Percentiles rank a stretch among this genome's conserved stretches.
Evolutionary conservation across 2,113 vertebrate species (phyloP).

Genomic region (Phoxinus phoxinus): DNA sequence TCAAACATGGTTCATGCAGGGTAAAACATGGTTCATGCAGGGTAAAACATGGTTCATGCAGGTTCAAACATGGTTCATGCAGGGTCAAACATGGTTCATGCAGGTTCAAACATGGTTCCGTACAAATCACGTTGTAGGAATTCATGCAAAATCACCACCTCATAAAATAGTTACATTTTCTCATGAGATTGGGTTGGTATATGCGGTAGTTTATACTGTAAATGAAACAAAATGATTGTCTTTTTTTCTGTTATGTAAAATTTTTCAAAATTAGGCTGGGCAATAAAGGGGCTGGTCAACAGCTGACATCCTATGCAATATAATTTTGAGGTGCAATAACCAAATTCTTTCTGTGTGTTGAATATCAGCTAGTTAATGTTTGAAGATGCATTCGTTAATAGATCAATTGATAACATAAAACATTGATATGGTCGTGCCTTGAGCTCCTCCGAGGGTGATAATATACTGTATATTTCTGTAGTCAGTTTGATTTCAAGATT

Average conservation of each 20-base stretch:
- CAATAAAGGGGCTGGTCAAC: slow-evolving; percentile 74
- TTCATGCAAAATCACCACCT: background rate
- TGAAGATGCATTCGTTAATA: background rate
- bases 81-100: too few relatives aligned
- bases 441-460: background rate
- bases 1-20: too few relatives aligned
- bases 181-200: background rate
- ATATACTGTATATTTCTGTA: background rate
- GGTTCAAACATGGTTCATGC: too few relatives aligned
- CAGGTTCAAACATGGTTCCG: too few relatives aligned
- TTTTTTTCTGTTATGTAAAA: slow-evolving; percentile 26
- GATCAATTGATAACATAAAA: slow-evolving; percentile 29
- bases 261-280: slow-evolving; percentile 72
- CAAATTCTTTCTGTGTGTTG: slow-evolving; percentile 56
- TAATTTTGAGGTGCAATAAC: slow-evolving; percentile 76
- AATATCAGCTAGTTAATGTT: slow-evolving; percentile 25
- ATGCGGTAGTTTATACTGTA: background rate
- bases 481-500: background rate
- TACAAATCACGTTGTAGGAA: background rate
- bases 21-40: too few relatives aligned
- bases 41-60: too few relatives aligned
- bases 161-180: background rate
- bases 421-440: background rate
- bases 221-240: background rate
- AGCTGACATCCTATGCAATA: slow-evolving; percentile 82